Evolutionary conservation across 2,888 invertebrate species (phyloP).

Genomic region (Unio delphinus): DNA sequence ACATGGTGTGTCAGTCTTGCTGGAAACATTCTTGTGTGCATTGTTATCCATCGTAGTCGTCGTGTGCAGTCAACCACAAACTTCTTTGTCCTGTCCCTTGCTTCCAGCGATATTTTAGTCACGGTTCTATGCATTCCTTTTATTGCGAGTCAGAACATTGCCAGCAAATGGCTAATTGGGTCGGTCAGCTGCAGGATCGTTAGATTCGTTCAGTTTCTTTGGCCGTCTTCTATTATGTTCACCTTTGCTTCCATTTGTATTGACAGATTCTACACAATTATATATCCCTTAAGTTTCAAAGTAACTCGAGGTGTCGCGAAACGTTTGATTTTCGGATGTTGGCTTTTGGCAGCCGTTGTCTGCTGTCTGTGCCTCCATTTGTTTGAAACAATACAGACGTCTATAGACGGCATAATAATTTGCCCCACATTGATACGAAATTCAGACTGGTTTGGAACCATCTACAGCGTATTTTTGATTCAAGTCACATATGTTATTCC

Average conservation of each 20-base stretch:
- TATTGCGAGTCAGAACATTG: conserved; percentile 41
- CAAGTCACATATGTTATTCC: conserved; percentile 52
- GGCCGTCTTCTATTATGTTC: conserved; percentile 47
- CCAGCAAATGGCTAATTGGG: conserved; percentile 53
- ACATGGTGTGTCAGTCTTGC: conserved; percentile 48
- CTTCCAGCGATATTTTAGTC: conserved; percentile 54
- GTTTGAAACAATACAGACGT: conserved; percentile 30
- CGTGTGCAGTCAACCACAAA: conserved; percentile 70
- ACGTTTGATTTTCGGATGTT: conserved; percentile 56
- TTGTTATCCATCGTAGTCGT: conserved; percentile 67
- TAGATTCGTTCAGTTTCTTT: conserved; percentile 50
- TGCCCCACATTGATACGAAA: conserved; percentile 51
- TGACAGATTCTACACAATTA: conserved; percentile 69
- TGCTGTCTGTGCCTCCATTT: conserved; percentile 58
- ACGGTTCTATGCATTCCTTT: conserved; percentile 54
- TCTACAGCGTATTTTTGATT: conserved; percentile 45
- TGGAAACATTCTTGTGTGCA: conserved; percentile 63
- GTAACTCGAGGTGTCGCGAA: conserved; percentile 65
- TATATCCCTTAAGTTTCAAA: conserved; percentile 69
- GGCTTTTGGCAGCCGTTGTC: conserved; percentile 41
- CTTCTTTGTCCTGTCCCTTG: conserved; percentile 66
- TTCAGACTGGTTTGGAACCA: conserved; percentile 32
- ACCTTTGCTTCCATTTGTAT: conserved; percentile 60
- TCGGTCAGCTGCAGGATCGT: conserved; percentile 56
- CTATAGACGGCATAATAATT: conserved; percentile 7